Base-by-base conservation (phyloP, 2,888 invertebrate species). In the Junonia oenone region DNA sequence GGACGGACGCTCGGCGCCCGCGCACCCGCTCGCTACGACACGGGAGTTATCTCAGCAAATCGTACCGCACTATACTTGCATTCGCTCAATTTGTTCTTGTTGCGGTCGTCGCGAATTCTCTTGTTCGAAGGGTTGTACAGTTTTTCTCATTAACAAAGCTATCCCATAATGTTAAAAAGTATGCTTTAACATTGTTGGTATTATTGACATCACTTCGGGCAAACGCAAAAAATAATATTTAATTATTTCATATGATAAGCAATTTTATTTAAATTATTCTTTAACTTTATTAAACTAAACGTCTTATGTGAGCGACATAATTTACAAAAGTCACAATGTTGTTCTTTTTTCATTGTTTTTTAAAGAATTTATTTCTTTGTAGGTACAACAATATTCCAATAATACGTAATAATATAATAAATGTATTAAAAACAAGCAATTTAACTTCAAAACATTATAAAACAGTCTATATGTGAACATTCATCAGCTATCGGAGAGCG, bases 71-170 rank as follows among this genome's bases (percentile, higher is more conserved):
- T 87, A 89, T 87, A 84, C 84, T 85, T 81, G 83, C 84, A 81
- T 85, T 85, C 78, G 80, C 78, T 87, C 83, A 88, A 89, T 89
- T 88, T 90, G 89, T 83, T 90, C 87, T 88, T 90, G 80, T 89
- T 90, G 87, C 81, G 80, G 81, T 84, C 81, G 81, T 78, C 70
- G 83, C 80, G 78, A 86, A 86, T 87, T 87, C 72, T 81, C 83
- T 85, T 81, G 82, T 85, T 80, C 78, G 73, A 81, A 82, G 81
- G 78, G 76, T 76, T 75, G 78, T 81, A 68, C 78, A 82, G 77
- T 85, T 86, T 86, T 87, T 85, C 78, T 76, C 69, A 55, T 67
- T 74, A 73, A 74, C 69, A 72, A 73, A 67, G 68, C 67, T 66
- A 66, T 64, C 69, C 76, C 69, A 74, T 68, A 38, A n/a, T 66